Percentiles rank a stretch among this genome's conserved stretches.
Evolutionary conservation across 2,113 vertebrate species (phyloP).

Genomic region (Mastomys natalensis): DNA sequence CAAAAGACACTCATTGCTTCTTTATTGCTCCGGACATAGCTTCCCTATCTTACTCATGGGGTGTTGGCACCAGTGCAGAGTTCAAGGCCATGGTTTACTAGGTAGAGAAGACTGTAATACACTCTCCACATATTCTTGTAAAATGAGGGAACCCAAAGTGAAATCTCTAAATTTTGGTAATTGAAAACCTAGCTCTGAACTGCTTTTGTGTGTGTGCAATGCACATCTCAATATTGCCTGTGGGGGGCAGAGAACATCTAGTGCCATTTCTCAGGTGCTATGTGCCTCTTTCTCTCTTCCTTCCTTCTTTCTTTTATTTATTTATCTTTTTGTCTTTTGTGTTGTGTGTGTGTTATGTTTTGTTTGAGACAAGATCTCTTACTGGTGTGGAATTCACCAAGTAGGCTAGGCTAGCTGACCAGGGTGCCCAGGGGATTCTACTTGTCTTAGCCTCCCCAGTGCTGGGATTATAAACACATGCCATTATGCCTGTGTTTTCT

Average conservation of each 20-base stretch:
- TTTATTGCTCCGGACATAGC: not conserved
- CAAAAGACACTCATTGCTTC: not conserved
- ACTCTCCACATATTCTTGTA: not conserved
- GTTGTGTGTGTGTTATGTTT: not conserved
- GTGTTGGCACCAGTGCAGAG: not conserved
- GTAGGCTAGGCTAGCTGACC: not conserved
- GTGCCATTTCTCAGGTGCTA: not conserved
- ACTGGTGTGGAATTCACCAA: not conserved
- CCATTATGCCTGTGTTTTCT: not conserved
- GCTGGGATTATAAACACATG: not conserved
- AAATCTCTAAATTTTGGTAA: constrained; percentile 10
- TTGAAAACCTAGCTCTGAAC: not conserved
- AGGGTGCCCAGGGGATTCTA: no score
- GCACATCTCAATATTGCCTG: not conserved
- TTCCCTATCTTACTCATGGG: constrained; percentile 23
- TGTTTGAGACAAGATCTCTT: not conserved
- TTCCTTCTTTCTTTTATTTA: no score
- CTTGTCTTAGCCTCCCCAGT: not conserved
- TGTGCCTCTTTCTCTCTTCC: not conserved
- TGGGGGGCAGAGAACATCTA: not conserved
- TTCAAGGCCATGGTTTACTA: constrained; percentile 2
- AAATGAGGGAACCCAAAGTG: constrained; percentile 30
- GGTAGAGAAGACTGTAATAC: not conserved
- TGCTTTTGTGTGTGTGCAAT: not conserved
- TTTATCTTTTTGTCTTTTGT: no score